A percentile compares a stretch with the other conserved stretches of the same genome.
phyloP scores from a whole-genome alignment of 2,888 invertebrate genomes.

The Oxycera nigricornis region DNA sequence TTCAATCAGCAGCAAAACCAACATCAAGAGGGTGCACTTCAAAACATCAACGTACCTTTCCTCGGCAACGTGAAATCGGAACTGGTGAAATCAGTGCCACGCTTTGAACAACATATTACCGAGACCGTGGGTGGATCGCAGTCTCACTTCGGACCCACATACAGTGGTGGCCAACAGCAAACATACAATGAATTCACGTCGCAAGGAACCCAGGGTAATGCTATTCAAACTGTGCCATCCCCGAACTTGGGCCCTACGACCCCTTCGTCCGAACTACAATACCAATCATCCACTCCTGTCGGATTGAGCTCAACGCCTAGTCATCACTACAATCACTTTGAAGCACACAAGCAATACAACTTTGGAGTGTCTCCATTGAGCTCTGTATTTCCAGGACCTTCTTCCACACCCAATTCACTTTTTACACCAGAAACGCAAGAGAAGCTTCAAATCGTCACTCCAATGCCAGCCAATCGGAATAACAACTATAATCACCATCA shows the following conservation, averaged over 20 bases:
- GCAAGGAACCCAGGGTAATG: slow-evolving; percentile 51
- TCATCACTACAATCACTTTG: slow-evolving; percentile 52
- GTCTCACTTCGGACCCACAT: slow-evolving; percentile 48
- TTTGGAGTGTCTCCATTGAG: slow-evolving; percentile 50
- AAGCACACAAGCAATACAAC: slow-evolving; percentile 50
- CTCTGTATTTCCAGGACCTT: slow-evolving; percentile 47
- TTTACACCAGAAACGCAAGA: slow-evolving; percentile 58
- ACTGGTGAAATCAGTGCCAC: slow-evolving; percentile 77
- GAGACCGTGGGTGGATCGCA: slow-evolving; percentile 61
- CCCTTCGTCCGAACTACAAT: slow-evolving; percentile 39
- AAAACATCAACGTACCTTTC: slow-evolving; percentile 22
- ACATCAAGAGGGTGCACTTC: slow-evolving; percentile 59
- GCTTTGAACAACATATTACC: slow-evolving; percentile 79
- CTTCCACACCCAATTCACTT: slow-evolving; percentile 53
- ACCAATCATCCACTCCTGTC: slow-evolving; percentile 37
- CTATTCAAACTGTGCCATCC: slow-evolving; percentile 60
- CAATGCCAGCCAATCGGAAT: slow-evolving; percentile 54
- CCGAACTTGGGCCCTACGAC: slow-evolving; percentile 56
- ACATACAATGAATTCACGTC: slow-evolving; percentile 46
- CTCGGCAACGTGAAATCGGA: slow-evolving; percentile 65
- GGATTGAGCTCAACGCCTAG: slow-evolving; percentile 40
- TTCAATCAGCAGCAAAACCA: slow-evolving; percentile 18
- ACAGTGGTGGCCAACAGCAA: background rate
- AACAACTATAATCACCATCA: slow-evolving; percentile 22
- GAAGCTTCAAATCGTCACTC: slow-evolving; percentile 60